Base-by-base conservation (phyloP, 1,140 invertebrate species). In the Maniola jurtina region DNA sequence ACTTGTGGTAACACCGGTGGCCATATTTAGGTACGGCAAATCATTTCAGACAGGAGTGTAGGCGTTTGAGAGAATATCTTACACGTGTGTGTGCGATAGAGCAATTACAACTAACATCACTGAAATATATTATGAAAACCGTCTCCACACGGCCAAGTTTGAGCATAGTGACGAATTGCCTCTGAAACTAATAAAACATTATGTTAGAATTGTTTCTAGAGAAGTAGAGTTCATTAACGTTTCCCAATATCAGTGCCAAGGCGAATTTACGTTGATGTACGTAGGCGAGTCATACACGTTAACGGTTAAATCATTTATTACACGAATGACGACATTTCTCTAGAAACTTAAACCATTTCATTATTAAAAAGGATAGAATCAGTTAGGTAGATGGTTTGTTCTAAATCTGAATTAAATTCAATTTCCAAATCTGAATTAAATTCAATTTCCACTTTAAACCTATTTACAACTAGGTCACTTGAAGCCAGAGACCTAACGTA, bases 221-320 rank as follows among this genome's bases (percentile, higher is more conserved):
- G 81, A 69, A 71, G 55, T 71, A 76, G 67, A 79, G 85, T 82
- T 89, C 85, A 83, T 86, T 88, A 88, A 70, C 86, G 83, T 80
- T 70, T 72, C 67, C 76, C 73, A 78, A 67, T 76, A 79, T 78
- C 83, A 84, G 66, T 87, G 87, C 84, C 84, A 89, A 88, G 80
- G 82, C 35, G 70, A 83, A 75, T 72, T 75, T 75, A 77, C 77
- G 67, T 60, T 71, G 48, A 65, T 47, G n/a, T 52, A 54, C 61
- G 79, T 80, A 67, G 79, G 76, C 71, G 59, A 68, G 16, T 47
- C 52, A 38, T 71, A 65, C 66, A 64, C 68, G 33, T 68, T 25
- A 25, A 25, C 25, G 25, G 25, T 25, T 66, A 70, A 70, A 67
- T 67, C 62, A 64, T 70, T 50, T 54, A 67, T 35, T 45, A 45